These are phyloP conservation scores for Bursaphelenchus okinawaensis DNA, from an alignment of 2,888 invertebrate genomes.

Conservation along the genomic window DNA sequence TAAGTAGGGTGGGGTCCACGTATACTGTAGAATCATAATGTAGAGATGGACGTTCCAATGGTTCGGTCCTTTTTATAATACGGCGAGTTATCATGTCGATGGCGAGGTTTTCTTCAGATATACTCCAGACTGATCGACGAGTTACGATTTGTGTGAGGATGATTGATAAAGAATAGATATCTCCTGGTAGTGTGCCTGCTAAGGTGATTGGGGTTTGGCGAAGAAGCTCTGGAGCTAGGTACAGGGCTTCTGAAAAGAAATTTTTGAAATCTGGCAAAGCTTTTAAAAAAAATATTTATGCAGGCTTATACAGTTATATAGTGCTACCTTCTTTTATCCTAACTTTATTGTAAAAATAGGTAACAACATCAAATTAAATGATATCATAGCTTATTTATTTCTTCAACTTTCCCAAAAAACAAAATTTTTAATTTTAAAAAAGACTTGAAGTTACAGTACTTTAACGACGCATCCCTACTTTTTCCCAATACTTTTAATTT, in stretches of 20 bases:
- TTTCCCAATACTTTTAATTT: too few species aligned
- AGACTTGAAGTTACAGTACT: too few species aligned
- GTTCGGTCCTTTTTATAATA: neutral
- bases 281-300: too few species aligned
- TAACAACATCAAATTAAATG: too few species aligned
- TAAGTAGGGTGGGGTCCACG: neutral
- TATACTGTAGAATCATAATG: slow-evolving; percentile 18
- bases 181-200: slow-evolving; percentile 9
- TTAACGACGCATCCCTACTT: too few species aligned
- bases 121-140: slow-evolving; percentile 32
- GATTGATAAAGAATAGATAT: slow-evolving; percentile 13
- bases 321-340: too few species aligned
- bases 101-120: slow-evolving; percentile 36
- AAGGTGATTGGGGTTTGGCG: slow-evolving; percentile 18
- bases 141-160: slow-evolving; percentile 1
- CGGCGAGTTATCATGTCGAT: neutral
- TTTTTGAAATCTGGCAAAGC: too few species aligned
- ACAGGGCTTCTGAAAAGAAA: slow-evolving; percentile 29
- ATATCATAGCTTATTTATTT: too few species aligned
- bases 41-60: slow-evolving; percentile 16
- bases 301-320: too few species aligned
- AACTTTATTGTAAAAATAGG: too few species aligned
- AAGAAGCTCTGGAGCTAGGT: slow-evolving; percentile 43
- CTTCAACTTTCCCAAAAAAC: too few species aligned
- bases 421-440: too few species aligned